These are phyloP conservation scores for Romanogobio albipinnatus DNA, from an alignment of 2,113 vertebrate species.

Conservation along the genomic window DNA sequence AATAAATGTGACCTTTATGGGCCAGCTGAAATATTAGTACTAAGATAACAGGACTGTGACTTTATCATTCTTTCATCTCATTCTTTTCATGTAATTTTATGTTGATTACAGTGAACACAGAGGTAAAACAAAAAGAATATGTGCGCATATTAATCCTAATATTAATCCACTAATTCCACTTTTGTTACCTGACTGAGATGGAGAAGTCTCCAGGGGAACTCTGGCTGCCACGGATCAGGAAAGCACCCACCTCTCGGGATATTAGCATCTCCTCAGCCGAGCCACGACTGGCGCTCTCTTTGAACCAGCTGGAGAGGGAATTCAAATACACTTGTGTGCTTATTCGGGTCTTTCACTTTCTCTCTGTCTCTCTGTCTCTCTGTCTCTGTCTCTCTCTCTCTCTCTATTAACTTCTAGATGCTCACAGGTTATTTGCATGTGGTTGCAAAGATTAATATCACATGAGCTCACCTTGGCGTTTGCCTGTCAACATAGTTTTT, in stretches of 20 bases:
- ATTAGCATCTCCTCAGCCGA: slow-evolving; percentile 86
- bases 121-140: neutral
- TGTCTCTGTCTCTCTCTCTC: no score
- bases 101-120: neutral
- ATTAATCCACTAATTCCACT: neutral
- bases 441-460: neutral
- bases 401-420: neutral
- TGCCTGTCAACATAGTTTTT: slow-evolving; percentile 90
- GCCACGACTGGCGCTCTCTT: slow-evolving; percentile 80
- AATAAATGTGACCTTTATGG: neutral
- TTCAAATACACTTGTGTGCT: neutral
- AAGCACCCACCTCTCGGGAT: slow-evolving; percentile 81
- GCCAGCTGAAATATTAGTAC: neutral
- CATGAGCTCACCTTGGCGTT: slow-evolving; percentile 76
- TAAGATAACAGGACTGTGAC: neutral
- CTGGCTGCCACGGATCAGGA: slow-evolving; percentile 92
- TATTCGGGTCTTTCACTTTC: neutral
- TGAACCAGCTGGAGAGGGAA: slow-evolving; percentile 84
- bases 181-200: slow-evolving; percentile 92
- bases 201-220: slow-evolving; percentile 93
- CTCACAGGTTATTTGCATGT: neutral
- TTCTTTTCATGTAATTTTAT: no score
- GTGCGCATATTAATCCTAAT: neutral
- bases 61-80: neutral
- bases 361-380: neutral